phyloP scores from a whole-genome alignment of 2,797 vertebrate species.

The Scyliorhinus canicula region DNA sequence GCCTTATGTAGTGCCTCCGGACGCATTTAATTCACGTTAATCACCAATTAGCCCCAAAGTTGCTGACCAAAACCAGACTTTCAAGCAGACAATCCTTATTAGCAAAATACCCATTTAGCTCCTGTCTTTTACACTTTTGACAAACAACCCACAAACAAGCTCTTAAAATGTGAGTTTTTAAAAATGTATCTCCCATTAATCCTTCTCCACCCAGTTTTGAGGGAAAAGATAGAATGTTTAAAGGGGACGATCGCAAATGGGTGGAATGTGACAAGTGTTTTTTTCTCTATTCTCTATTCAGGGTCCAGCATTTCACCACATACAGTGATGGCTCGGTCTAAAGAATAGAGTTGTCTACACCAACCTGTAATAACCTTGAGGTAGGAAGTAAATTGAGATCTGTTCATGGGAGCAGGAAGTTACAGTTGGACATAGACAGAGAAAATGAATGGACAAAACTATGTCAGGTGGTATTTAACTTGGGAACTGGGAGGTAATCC shows the following conservation, averaged over 20 bases:
- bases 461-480: not conserved
- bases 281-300: not conserved
- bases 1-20: not conserved
- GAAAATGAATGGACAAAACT: not conserved
- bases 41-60: not conserved
- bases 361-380: no score
- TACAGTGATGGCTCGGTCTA: not conserved
- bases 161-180: no score
- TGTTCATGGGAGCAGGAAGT: not conserved
- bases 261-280: not conserved
- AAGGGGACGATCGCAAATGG: not conserved
- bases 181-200: not conserved
- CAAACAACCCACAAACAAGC: not conserved
- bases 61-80: not conserved
- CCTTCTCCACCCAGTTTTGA: not conserved
- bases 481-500: not conserved
- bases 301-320: not conserved
- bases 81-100: not conserved
- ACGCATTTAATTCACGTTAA: not conserved
- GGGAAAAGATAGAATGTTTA: not conserved
- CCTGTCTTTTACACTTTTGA: not conserved
- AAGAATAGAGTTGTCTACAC: no score
- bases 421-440: no score
- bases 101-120: not conserved
- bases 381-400: not conserved